Evolutionary conservation across 2,797 vertebrate genomes (phyloP), one percentile per base, ranked within the genome.

Genomic region (Sebastes kiyomatsui): DNA sequence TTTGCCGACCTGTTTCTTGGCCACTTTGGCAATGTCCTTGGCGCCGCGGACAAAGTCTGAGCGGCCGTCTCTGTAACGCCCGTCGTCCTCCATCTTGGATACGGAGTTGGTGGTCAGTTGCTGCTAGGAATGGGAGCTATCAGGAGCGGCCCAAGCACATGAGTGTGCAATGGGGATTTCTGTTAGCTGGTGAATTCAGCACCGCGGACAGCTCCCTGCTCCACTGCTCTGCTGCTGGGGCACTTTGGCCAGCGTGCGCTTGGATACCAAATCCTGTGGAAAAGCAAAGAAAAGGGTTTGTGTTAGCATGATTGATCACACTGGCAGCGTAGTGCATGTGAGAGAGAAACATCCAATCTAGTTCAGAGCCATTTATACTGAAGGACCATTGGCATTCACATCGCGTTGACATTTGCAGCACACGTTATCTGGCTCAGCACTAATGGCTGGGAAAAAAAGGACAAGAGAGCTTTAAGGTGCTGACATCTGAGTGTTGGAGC

Each of bases 21-120:
- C 97, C 73, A 98, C 98, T 88, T 99, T 99, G 88, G 98, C 98
- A 2, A 99, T 99, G 95, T 99, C 98, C 89, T 99, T 99, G 81
- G 98, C 98, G 0, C 98, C 97, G 2, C 97, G 97, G 93, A 99
- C 97, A 92, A 99, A 98, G 32, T 98, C 98, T 6, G 97, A 95
- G 79, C 98, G 96, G 59, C 79, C 38, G 86, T 99, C 98, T 88
- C 96, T 94, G 94, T 97, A 98, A 67, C 93, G 87, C 23, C 94
- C 94, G 23, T 98, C 97, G 69, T 99, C 98, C 1, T 99, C 98
- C 98, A 99, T 99, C 67, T 86, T 81, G 82, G 81, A 67, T 82
- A 58, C 25, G 20, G 79, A 75, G 77, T 62, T 81, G 81, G 46
- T 33, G 83, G 54, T 85, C 56, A 56, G 80, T 77, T 60, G 82